Evolutionary conservation across 2,888 invertebrate genomes (phyloP).

Genomic region (Thymelicus lineola): DNA sequence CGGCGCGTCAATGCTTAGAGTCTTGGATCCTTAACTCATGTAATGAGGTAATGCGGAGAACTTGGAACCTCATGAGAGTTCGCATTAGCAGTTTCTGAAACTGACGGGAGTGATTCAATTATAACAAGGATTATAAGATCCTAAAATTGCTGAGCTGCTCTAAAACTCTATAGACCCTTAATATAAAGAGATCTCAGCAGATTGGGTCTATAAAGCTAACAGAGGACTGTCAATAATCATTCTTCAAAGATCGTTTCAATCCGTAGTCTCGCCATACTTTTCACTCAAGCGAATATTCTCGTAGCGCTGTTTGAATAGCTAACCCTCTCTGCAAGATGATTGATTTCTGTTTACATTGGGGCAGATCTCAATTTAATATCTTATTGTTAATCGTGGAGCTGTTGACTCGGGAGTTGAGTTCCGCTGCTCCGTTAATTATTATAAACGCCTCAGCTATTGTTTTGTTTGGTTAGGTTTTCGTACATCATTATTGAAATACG

Average conservation of each 20-base stretch:
- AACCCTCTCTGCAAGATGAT: constrained; percentile 77
- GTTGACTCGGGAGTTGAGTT: constrained; percentile 60
- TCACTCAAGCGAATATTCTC: constrained; percentile 56
- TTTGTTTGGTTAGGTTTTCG: constrained; percentile 54
- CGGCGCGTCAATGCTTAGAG: constrained; percentile 43
- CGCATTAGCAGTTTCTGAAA: constrained; percentile 38
- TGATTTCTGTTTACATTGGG: constrained; percentile 81
- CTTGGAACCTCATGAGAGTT: constrained; percentile 53
- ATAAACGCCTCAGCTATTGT: constrained; percentile 66
- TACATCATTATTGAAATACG: constrained; percentile 6
- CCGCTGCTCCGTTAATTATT: constrained; percentile 64
- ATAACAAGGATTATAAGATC: background rate
- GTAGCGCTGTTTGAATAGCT: constrained; percentile 75
- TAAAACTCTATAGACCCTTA: background rate
- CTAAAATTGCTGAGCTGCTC: no score
- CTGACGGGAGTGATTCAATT: background rate
- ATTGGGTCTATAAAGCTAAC: constrained; percentile 2
- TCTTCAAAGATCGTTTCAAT: background rate
- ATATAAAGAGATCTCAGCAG: constrained; percentile 26
- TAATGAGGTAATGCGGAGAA: constrained; percentile 67
- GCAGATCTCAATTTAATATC: constrained; percentile 78
- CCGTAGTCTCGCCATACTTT: background rate
- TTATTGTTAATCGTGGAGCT: constrained; percentile 77
- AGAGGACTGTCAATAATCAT: background rate
- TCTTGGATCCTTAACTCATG: constrained; percentile 65